Evolutionary conservation across 2,888 invertebrate species (phyloP).

Genomic region (Apeira syringaria): DNA sequence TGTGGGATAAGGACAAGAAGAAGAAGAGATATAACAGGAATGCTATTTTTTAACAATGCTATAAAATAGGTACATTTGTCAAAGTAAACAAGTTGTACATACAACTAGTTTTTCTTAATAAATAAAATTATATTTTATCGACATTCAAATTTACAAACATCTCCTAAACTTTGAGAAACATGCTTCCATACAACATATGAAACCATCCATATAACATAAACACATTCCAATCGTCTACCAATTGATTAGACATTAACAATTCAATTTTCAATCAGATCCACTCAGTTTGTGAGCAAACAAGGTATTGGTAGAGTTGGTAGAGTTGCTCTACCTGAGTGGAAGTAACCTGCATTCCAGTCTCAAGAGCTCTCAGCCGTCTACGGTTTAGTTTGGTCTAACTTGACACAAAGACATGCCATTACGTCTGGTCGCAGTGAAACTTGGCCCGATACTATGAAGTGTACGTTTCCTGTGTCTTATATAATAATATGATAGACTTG

Average conservation of each 20-base stretch:
- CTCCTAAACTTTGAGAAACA: too few relatives aligned
- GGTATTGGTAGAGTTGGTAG: not conserved
- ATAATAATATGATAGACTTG: constrained; percentile 1
- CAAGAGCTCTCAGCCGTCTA: constrained; percentile 28
- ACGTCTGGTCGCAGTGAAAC: constrained; percentile 45
- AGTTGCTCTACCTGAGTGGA: constrained; percentile 9
- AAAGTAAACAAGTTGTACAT: too few relatives aligned
- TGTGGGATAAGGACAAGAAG: too few relatives aligned
- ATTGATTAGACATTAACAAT: constrained; percentile 16
- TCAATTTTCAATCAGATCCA: constrained; percentile 5
- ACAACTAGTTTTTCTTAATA: too few relatives aligned
- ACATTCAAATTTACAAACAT: too few relatives aligned
- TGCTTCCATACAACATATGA: too few relatives aligned
- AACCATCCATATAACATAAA: too few relatives aligned
- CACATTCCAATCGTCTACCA: not conserved
- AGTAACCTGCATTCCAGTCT: constrained; percentile 21
- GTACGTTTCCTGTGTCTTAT: constrained; percentile 2
- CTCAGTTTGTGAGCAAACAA: constrained; percentile 7
- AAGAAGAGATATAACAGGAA: too few relatives aligned
- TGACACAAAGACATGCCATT: constrained; percentile 66
- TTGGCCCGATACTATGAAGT: constrained; percentile 17
- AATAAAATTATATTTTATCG: too few relatives aligned
- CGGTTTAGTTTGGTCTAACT: constrained; percentile 35
- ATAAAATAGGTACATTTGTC: too few relatives aligned
- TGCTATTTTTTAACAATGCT: too few relatives aligned